phyloP scores from a whole-genome alignment of 2,888 invertebrate genomes.

The Athalia circularis region DNA sequence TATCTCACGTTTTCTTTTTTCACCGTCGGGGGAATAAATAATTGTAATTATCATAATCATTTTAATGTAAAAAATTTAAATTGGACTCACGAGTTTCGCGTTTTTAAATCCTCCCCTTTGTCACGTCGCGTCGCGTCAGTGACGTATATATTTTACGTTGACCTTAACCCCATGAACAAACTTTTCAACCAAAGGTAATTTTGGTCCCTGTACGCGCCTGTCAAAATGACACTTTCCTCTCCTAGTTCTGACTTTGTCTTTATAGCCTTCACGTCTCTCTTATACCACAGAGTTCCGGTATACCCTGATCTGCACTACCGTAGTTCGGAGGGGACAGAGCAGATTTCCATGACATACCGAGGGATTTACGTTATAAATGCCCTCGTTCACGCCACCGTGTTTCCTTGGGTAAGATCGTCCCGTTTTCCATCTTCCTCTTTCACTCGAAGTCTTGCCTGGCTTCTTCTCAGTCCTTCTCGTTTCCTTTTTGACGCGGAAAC shows the following conservation, averaged over 20 bases:
- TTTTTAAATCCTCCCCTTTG: neutral
- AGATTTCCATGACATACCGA: conserved; percentile 43
- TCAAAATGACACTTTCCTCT: conserved; percentile 25
- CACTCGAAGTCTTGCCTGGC: neutral
- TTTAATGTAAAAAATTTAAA: neutral
- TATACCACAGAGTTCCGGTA: conserved; percentile 23
- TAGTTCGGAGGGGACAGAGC: conserved; percentile 35
- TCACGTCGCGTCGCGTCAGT: neutral
- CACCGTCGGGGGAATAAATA: too few relatives aligned
- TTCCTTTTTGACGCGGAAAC: neutral
- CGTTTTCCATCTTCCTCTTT: conserved; percentile 6
- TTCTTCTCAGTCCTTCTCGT: neutral
- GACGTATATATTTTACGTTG: neutral
- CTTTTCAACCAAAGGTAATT: conserved; percentile 32
- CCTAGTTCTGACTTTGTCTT: conserved; percentile 32
- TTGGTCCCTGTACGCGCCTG: conserved; percentile 33
- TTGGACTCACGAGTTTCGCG: neutral
- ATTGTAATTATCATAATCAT: neutral
- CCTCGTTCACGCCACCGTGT: conserved; percentile 39
- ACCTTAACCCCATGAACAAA: conserved; percentile 28
- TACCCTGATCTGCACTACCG: conserved; percentile 9
- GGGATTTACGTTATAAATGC: conserved; percentile 42
- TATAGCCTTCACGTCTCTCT: conserved; percentile 29
- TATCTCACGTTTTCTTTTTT: neutral
- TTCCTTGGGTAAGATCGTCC: conserved; percentile 5